These are phyloP conservation scores for Ditylenchus weischeri DNA, from an alignment of 2,888 invertebrate genomes.

Conservation along the genomic window DNA sequence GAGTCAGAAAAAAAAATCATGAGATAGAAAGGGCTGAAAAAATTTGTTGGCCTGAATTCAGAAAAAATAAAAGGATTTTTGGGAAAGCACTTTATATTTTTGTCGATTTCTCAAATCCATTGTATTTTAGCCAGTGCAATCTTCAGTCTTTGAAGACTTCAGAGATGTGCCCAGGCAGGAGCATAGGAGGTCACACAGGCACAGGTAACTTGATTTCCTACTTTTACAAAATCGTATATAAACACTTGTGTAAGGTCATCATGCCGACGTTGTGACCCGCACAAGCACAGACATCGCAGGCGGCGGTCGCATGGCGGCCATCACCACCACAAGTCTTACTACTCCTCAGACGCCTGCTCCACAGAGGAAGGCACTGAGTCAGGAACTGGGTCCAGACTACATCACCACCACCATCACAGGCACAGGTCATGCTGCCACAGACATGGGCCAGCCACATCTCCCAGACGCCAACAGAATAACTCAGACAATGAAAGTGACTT, in stretches of 20 bases:
- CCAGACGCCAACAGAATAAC: background rate
- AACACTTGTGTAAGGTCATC: slow-evolving; percentile 11
- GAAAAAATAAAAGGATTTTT: too few species aligned
- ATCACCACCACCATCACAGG: slow-evolving; percentile 5
- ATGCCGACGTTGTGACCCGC: slow-evolving; percentile 28
- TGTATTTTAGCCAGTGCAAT: slow-evolving; percentile 46
- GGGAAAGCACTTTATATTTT: too few species aligned
- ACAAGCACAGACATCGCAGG: slow-evolving; percentile 15
- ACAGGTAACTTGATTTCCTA: background rate
- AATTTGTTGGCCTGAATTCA: too few species aligned
- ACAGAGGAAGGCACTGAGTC: background rate
- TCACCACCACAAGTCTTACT: slow-evolving; percentile 16
- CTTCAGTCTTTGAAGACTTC: slow-evolving; percentile 48
- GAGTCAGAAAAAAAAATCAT: too few species aligned
- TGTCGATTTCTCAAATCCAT: too few species aligned
- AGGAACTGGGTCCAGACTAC: background rate
- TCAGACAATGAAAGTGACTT: slow-evolving; percentile 13
- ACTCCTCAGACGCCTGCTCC: slow-evolving; percentile 10
- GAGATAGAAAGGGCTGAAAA: too few species aligned
- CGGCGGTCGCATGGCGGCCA: slow-evolving; percentile 21
- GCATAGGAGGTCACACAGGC: slow-evolving; percentile 26
- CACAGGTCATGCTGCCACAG: background rate
- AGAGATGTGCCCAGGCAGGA: slow-evolving; percentile 29
- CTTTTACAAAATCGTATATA: background rate
- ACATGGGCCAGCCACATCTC: background rate